Base-by-base conservation (phyloP, 2,113 vertebrate species). In the Pithys albifrons region DNA sequence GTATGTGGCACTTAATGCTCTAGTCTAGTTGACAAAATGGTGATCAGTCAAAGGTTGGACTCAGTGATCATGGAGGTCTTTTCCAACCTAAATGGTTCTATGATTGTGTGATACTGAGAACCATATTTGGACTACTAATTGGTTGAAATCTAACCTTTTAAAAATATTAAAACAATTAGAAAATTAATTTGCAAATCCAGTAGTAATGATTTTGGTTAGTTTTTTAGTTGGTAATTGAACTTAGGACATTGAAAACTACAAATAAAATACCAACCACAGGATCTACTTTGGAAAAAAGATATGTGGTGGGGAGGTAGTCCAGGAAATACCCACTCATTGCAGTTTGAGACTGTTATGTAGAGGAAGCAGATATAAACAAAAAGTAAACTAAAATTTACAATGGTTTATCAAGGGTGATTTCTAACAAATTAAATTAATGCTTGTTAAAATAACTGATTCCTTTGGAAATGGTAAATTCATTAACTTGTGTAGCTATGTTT, bases 261-360 rank as follows among this genome's bases (percentile, higher is more conserved):
- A 66, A 71, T 62, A 49, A 91, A 86, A 41, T 39, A 70, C 14
- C 8, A 76, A 29, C 15, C 24, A 54, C 12, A 28, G 7, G 39
- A 67, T 55, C 9, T 71, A 19, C 35, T 66, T 83, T 71, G 55
- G 51, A 15, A 82, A 85, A 78, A 49, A 5, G 3, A 19, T 49
- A 1, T 33, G 8, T 37, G 10, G 5, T 55, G 9, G 5, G 1
- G 23, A 37, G 4, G 1, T 48, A 35, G 6, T 57, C 46, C 9
- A 27, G 55, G 51, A 86, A 86, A 80, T 35, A 45, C 4, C 2
- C 57, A 4, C 5, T 79, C 3, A 35, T 24, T 35, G n/a, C 9
- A 13, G 8, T 64, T 57, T 83, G 28, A 85, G 14, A 79, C 39
- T 49, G 4, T 55, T 85, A 15, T 65, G 11, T 19, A 23, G 48